Base-by-base conservation (phyloP, 2,113 vertebrate species). In the Scophthalmus maximus region DNA sequence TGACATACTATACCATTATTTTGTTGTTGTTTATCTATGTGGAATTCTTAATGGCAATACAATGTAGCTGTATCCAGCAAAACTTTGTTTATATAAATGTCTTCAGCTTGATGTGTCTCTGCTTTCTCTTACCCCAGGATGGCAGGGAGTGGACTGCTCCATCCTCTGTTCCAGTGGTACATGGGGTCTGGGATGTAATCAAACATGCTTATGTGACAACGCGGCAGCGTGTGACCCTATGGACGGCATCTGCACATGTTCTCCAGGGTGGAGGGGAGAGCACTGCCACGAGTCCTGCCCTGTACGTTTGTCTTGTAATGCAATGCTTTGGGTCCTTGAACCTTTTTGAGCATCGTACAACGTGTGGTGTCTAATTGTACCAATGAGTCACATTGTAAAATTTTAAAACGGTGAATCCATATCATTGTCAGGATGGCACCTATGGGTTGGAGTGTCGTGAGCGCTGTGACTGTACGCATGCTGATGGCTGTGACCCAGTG, bases 121-220 rank as follows among this genome's bases (percentile, higher is more conserved):
- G 22, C 10, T 72, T 25, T 68, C 23, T 76, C 0, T 36, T 15
- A 12, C 60, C 17, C 1, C 64, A 99, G 98, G 97, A 11, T 99
- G 98, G 97, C 97, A 96, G 84, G 97, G 98, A 29, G 91, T 94
- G 17, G 97, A 98, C 77, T 99, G 98, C 67, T 94, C 95, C 52
- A 93, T 97, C 72, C 95, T 95, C 0, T 99, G 98, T 47, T 94
- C 96, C 18, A 96, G 95, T 17, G 96, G 96, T 5, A 94, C 86
- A 0, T 99, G 98, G 98, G 98, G 98, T 27, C 91, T 96, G n/a
- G 87, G 89, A 89, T 99, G 98, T 83, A 97, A 96, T 64, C 94
- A 94, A 81, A 95, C 92, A 0, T 99, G 98, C 51, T 40, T 86
- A 40, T 99, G 98, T 77, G 87, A 85, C 76, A 96, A 98, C 0